Percentiles rank a stretch among this genome's conserved stretches.
Evolutionary conservation across 2,113 vertebrate genomes (phyloP).

Genomic region (Nycticorax nycticorax): DNA sequence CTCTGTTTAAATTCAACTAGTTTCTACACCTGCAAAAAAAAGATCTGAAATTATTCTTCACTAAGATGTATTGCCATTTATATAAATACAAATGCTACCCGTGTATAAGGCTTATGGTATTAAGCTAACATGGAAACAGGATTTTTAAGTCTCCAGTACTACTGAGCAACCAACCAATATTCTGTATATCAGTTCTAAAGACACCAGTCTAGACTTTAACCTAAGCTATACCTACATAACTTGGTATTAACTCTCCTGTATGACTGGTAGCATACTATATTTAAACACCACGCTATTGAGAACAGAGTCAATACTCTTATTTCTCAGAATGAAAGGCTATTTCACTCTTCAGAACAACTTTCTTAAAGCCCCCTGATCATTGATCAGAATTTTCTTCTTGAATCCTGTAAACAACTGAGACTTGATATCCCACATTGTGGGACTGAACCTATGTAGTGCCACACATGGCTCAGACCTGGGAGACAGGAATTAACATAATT

Average conservation of each 20-base stretch:
- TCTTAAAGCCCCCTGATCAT: neutral
- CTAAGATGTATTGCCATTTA: neutral
- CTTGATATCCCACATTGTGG: neutral
- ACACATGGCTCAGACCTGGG: neutral
- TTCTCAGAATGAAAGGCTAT: neutral
- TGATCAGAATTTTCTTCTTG: neutral
- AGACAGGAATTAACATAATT: neutral
- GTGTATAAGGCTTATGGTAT: neutral
- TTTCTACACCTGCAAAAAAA: neutral
- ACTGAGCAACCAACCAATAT: neutral
- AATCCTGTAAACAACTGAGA: neutral
- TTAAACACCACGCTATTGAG: neutral
- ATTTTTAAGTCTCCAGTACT: neutral
- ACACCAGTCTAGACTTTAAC: neutral
- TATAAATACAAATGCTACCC: neutral
- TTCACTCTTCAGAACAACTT: neutral
- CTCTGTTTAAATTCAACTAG: neutral
- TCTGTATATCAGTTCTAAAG: neutral
- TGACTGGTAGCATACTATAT: neutral
- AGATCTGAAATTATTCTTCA: neutral
- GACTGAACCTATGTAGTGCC: accelerated
- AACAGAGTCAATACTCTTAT: neutral
- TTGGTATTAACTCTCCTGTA: neutral
- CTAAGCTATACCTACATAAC: neutral
- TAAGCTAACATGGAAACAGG: neutral